A percentile compares a stretch with the other conserved stretches of the same genome.
phyloP scores from a whole-genome alignment of 2,888 invertebrate genomes.

The Meliscaeva auricollis region DNA sequence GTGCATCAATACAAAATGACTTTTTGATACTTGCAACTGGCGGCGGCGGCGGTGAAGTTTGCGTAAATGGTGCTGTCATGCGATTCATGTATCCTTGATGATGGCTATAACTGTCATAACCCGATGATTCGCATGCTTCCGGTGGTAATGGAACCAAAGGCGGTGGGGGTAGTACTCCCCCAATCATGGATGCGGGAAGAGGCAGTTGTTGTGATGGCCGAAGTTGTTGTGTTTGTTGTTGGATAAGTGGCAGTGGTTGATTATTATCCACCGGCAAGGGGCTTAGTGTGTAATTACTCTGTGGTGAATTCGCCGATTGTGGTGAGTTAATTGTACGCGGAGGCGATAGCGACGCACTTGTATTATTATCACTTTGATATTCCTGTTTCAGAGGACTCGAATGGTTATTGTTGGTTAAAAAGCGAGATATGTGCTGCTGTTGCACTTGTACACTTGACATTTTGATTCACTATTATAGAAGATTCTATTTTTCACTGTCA shows the following conservation, averaged over 20 bases:
- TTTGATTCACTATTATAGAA: constrained; percentile 71
- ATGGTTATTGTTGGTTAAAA: constrained; percentile 80
- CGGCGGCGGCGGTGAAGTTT: constrained; percentile 66
- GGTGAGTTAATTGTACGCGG: constrained; percentile 78
- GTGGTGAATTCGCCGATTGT: constrained; percentile 81
- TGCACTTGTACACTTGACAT: constrained; percentile 84
- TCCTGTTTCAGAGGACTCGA: constrained; percentile 78
- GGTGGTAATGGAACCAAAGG: constrained; percentile 52
- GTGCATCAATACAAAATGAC: constrained; percentile 95
- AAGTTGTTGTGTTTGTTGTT: constrained; percentile 49
- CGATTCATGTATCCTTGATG: constrained; percentile 63
- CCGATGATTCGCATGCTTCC: constrained; percentile 58
- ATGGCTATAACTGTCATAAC: constrained; percentile 62
- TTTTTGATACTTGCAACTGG: constrained; percentile 85
- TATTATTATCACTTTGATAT: constrained; percentile 81
- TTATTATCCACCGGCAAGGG: constrained; percentile 77
- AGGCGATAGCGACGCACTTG: constrained; percentile 80
- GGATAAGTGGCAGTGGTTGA: constrained; percentile 75
- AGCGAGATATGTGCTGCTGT: constrained; percentile 81
- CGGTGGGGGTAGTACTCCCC: constrained; percentile 55
- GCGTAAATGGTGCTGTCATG: constrained; percentile 65
- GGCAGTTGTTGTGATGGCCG: constrained; percentile 63
- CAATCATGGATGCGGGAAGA: constrained; percentile 65
- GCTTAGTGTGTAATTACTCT: constrained; percentile 80
- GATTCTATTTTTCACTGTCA: constrained; percentile 39